A percentile compares a stretch with the other conserved stretches of the same genome.
These are phyloP conservation scores for Apis mellifera DNA, from an alignment of 1,140 invertebrate species.

Conservation along the genomic window DNA sequence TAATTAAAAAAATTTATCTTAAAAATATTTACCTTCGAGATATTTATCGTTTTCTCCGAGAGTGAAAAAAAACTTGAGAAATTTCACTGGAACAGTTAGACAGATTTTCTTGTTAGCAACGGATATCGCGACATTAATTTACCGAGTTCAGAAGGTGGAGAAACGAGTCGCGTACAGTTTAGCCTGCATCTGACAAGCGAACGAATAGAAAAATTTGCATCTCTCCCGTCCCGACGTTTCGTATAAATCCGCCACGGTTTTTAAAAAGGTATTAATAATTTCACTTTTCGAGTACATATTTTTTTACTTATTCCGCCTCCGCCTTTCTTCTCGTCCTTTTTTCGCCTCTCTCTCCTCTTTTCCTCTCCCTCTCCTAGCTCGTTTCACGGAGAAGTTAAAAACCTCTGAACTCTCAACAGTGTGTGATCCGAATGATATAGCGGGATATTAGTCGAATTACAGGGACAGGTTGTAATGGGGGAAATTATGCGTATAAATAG, in stretches of 20 bases:
- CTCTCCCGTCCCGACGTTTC: neutral
- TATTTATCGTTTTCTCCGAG: no score
- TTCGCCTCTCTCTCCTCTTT: conserved; percentile 7
- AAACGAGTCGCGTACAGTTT: neutral
- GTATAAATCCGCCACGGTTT: neutral
- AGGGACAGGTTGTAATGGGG: conserved; percentile 38
- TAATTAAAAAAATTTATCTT: no score
- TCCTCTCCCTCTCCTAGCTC: neutral
- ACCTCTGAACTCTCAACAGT: conserved; percentile 1
- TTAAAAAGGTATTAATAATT: no score
- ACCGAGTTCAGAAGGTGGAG: no score
- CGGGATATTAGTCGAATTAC: conserved; percentile 45
- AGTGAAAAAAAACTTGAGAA: neutral
- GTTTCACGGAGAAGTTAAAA: conserved; percentile 40
- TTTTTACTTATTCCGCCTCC: conserved; percentile 1
- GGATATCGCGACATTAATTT: neutral
- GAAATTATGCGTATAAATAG: conserved; percentile 56
- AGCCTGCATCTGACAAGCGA: conserved; percentile 15
- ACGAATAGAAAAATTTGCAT: conserved; percentile 13
- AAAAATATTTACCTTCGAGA: no score
- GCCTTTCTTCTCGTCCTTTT: no score
- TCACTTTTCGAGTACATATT: neutral
- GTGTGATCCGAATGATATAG: conserved; percentile 22
- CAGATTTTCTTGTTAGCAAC: neutral
- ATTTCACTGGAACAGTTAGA: neutral